phyloP scores from a whole-genome alignment of 2,888 invertebrate genomes.

The Mycogona germanica region DNA sequence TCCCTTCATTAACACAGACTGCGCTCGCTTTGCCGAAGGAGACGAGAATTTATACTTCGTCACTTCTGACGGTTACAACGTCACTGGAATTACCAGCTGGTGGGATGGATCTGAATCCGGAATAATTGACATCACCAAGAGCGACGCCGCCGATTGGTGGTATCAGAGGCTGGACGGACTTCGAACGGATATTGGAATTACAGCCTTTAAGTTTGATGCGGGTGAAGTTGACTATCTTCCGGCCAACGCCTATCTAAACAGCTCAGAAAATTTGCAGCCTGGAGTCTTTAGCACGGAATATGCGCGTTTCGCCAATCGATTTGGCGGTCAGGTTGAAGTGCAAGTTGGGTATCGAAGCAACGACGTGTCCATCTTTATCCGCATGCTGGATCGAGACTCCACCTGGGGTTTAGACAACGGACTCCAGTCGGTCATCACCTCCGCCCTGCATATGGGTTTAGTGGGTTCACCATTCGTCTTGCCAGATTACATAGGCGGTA shows the following conservation, averaged over 20 bases:
- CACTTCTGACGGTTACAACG: constrained; percentile 27
- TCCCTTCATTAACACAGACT: constrained; percentile 30
- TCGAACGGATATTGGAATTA: constrained; percentile 48
- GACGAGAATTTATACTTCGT: constrained; percentile 38
- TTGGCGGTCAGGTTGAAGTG: constrained; percentile 50
- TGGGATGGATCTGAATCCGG: constrained; percentile 42
- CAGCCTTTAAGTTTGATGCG: constrained; percentile 69
- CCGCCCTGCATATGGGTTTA: constrained; percentile 48
- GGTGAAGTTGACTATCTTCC: constrained; percentile 61
- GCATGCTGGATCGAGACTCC: constrained; percentile 68
- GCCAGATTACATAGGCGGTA: constrained; percentile 58
- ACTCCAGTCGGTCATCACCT: constrained; percentile 55
- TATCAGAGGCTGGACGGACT: constrained; percentile 35
- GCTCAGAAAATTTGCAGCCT: constrained; percentile 25
- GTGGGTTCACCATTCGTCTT: constrained; percentile 56
- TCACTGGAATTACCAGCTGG: constrained; percentile 34
- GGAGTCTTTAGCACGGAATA: constrained; percentile 27
- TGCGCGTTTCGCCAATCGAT: constrained; percentile 25
- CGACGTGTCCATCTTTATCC: constrained; percentile 52
- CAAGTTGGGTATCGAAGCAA: constrained; percentile 59
- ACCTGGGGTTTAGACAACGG: constrained; percentile 52
- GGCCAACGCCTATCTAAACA: constrained; percentile 32
- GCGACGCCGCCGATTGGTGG: constrained; percentile 44
- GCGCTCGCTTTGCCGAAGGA: constrained; percentile 27
- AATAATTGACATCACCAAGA: constrained; percentile 60